Percentiles rank a stretch among this genome's conserved stretches.
Conservation (phyloP, 2,888 invertebrate genomes). For the Phytoseiulus persimilis region DNA sequence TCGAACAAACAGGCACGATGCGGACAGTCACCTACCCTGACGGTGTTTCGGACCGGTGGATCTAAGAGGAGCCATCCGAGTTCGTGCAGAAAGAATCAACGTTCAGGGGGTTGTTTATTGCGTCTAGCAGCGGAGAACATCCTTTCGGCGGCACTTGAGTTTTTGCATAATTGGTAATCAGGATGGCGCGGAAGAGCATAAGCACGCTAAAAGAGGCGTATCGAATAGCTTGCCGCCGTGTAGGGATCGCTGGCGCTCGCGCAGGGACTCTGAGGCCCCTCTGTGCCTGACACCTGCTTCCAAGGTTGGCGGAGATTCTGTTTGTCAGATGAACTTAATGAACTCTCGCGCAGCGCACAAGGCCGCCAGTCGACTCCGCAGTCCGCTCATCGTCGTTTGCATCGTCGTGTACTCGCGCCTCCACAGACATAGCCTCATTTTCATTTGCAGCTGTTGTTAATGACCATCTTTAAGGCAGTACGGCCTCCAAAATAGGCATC, state of each 20-base stretch:
- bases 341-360: neutral
- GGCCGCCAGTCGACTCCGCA: neutral
- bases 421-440: neutral
- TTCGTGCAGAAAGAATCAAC: no score
- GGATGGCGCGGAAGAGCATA: neutral
- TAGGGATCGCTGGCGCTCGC: neutral
- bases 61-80: no score
- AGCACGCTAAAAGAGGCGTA: neutral
- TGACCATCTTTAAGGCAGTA: neutral
- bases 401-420: neutral
- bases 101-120: no score
- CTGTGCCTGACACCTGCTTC: neutral
- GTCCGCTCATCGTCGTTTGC: neutral
- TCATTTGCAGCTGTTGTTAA: slow-evolving; percentile 5
- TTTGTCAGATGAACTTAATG: neutral
- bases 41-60: no score
- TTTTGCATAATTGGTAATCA: neutral
- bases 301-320: neutral
- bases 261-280: neutral
- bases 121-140: no score
- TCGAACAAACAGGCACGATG: no score
- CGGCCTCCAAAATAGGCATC: neutral
- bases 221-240: neutral
- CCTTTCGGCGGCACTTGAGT: no score
- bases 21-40: no score